These are phyloP conservation scores for Pocillopora damicornis DNA, from an alignment of 64 coral and sea anemone genomes.

Conservation along the genomic window DNA sequence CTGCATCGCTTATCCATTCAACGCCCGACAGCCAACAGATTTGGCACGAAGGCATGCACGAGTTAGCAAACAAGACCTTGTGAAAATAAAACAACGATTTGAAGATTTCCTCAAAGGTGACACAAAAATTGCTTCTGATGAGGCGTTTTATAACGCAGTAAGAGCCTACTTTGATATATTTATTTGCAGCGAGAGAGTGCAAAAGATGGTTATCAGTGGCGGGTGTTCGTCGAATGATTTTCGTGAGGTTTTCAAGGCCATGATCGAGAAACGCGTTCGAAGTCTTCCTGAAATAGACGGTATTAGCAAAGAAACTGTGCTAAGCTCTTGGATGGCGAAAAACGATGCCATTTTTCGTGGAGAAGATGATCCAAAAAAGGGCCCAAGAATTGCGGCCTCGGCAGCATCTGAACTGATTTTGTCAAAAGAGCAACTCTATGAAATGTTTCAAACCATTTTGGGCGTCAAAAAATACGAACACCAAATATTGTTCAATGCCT, in stretches of 20 bases:
- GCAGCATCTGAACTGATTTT: slow-evolving; percentile 83
- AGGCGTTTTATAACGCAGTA: slow-evolving; percentile 83
- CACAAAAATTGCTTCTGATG: slow-evolving; percentile 80
- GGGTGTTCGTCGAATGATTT: slow-evolving; percentile 92
- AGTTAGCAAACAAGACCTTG: slow-evolving; percentile 77
- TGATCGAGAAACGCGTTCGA: slow-evolving; percentile 91
- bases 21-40: slow-evolving; percentile 93
- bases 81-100: slow-evolving; percentile 79
- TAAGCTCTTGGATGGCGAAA: slow-evolving; percentile 94
- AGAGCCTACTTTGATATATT: slow-evolving; percentile 84
- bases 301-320: slow-evolving; percentile 85
- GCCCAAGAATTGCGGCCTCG: slow-evolving; percentile 55
- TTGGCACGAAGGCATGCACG: slow-evolving; percentile 78
- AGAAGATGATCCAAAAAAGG: slow-evolving; percentile 77
- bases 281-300: slow-evolving; percentile 81
- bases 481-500: slow-evolving; percentile 90
- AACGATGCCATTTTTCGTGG: slow-evolving; percentile 95
- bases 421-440: slow-evolving; percentile 96
- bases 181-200: slow-evolving; percentile 83
- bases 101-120: slow-evolving; percentile 73
- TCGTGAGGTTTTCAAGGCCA: slow-evolving; percentile 89
- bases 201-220: slow-evolving; percentile 84
- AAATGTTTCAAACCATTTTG: slow-evolving; percentile 95
- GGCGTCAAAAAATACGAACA: slow-evolving; percentile 94
- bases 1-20: slow-evolving; percentile 88